Evolutionary conservation across 2,797 vertebrate species (phyloP).

Genomic region (Mormyrops boulengeri): DNA sequence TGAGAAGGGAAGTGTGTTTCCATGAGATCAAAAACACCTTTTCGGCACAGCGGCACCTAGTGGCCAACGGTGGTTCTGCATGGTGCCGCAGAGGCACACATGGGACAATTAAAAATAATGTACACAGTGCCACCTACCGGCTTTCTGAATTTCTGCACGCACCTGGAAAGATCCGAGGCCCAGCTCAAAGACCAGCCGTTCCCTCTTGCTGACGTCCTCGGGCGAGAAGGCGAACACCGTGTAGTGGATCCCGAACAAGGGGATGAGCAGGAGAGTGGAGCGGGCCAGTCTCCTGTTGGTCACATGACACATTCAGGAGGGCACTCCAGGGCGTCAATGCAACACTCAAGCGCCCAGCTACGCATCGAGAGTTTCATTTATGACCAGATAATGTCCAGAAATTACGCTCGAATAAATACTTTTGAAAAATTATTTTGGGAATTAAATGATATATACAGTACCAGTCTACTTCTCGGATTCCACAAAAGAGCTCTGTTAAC

Average conservation of each 20-base stretch:
- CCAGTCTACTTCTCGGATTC: background rate
- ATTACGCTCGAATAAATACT: background rate
- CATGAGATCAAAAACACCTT: background rate
- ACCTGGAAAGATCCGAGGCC: slow-evolving; percentile 73
- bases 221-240: slow-evolving; percentile 74
- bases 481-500: background rate
- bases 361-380: background rate
- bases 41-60: background rate
- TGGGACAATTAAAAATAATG: background rate
- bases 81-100: background rate
- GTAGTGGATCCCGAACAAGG: slow-evolving; percentile 70
- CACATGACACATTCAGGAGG: background rate
- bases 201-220: slow-evolving; percentile 70
- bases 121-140: background rate
- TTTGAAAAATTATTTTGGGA: background rate
- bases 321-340: background rate
- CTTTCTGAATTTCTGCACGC: background rate
- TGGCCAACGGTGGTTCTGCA: background rate
- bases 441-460: background rate
- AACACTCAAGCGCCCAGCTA: background rate
- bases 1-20: background rate
- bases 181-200: slow-evolving; percentile 70
- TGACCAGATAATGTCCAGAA: background rate
- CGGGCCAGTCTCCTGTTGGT: slow-evolving; percentile 63
- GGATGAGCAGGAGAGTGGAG: slow-evolving; percentile 65